Percentiles rank a stretch among this genome's conserved stretches.
Evolutionary conservation across 2,888 invertebrate species (phyloP).

Genomic region (Nasonovia ribisnigri): DNA sequence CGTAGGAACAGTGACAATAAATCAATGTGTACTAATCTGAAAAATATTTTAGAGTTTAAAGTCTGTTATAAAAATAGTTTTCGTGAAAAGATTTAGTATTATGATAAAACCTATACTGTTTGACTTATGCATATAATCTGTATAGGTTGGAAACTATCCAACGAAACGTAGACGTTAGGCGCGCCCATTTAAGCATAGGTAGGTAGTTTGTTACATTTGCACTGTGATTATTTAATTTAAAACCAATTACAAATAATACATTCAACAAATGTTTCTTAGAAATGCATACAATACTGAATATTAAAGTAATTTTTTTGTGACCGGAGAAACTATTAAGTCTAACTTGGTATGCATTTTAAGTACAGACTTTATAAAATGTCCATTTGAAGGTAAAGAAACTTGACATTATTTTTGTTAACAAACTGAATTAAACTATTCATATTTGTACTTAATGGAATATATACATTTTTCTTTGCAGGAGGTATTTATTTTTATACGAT

Average conservation of each 20-base stretch:
- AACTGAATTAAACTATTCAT: not conserved
- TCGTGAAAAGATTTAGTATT: not conserved
- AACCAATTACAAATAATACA: not conserved
- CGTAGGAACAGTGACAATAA: not conserved
- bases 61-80: not conserved
- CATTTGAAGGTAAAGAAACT: not conserved
- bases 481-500: not conserved
- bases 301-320: not conserved
- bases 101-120: not conserved
- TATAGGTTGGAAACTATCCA: not conserved
- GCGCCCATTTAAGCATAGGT: not conserved
- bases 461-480: not conserved
- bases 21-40: not conserved
- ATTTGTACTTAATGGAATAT: not conserved
- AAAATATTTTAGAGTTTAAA: not conserved
- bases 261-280: not conserved
- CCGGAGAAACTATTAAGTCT: not conserved
- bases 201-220: not conserved
- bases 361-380: not conserved
- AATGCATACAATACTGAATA: not conserved
- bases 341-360: not conserved
- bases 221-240: not conserved
- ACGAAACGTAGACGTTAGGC: not conserved
- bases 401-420: not conserved
- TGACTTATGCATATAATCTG: not conserved